These are phyloP conservation scores for Odontophorus gujanensis DNA, from an alignment of 2,113 vertebrate genomes.

Conservation along the genomic window DNA sequence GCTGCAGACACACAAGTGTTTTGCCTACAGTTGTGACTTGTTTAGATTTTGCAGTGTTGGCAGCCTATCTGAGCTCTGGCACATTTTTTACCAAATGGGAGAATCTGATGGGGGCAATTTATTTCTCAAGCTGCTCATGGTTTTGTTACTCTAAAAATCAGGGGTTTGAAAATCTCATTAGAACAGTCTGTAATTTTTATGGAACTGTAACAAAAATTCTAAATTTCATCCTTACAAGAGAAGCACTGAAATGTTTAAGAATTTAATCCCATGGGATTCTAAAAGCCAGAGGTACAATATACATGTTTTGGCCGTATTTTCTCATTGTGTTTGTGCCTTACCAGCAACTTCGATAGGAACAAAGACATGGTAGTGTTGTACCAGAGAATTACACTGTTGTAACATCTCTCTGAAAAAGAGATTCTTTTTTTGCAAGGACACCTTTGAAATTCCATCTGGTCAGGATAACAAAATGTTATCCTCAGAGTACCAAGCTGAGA, in stretches of 20 bases:
- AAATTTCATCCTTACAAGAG: background rate
- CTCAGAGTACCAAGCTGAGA: background rate
- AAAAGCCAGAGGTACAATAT: background rate
- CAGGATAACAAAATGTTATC: background rate
- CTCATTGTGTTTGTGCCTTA: background rate
- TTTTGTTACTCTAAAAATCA: background rate
- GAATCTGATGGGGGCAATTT: background rate
- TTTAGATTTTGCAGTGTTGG: background rate
- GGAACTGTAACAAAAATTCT: background rate
- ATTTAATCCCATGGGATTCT: background rate
- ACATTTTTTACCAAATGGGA: background rate
- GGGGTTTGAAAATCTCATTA: background rate
- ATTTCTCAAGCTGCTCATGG: background rate
- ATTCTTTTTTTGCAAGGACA: background rate
- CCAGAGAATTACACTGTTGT: background rate
- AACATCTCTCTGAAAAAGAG: background rate
- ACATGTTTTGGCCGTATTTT: background rate
- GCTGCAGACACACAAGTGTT: constrained; percentile 27
- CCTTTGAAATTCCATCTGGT: background rate
- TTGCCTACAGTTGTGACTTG: background rate
- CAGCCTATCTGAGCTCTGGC: background rate
- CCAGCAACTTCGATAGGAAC: background rate
- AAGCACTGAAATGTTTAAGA: background rate
- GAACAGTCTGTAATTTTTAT: background rate
- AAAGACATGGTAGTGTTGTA: background rate